Evolutionary conservation across 2,888 invertebrate species (phyloP).

Genomic region (Gymnosoma rotundatum): DNA sequence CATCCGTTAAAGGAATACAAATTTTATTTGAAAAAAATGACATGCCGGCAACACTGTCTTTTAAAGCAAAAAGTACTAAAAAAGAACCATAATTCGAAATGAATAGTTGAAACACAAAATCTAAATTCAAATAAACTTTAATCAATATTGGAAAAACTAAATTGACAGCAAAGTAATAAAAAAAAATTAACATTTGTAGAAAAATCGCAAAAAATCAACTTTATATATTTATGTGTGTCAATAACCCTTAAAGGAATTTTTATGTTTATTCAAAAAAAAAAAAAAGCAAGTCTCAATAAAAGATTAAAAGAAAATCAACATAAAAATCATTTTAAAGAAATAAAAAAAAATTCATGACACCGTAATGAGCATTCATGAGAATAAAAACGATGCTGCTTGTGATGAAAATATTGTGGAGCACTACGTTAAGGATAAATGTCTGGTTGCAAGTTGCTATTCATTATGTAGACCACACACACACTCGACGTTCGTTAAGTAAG

Average conservation of each 20-base stretch:
- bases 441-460: conserved; percentile 7
- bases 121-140: not conserved
- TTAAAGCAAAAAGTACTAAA: too few species aligned
- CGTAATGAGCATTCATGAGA: conserved; percentile 42
- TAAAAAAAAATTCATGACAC: conserved; percentile 39
- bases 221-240: conserved; percentile 34
- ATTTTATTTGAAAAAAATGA: too few species aligned
- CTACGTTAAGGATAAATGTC: conserved; percentile 34
- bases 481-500: not conserved
- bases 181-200: not conserved
- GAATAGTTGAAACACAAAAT: too few species aligned
- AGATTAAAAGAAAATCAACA: conserved; percentile 16
- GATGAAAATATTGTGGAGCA: conserved; percentile 22
- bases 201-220: not conserved
- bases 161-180: not conserved
- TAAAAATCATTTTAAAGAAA: conserved; percentile 23
- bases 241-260: conserved; percentile 48
- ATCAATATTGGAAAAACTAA: conserved; percentile 13
- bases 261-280: not conserved
- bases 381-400: conserved; percentile 29
- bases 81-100: too few species aligned
- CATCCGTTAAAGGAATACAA: too few species aligned
- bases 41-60: too few species aligned
- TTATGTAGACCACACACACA: conserved; percentile 46
- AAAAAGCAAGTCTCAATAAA: conserved; percentile 13